phyloP scores from a whole-genome alignment of 2,797 vertebrate genomes.

The Lerista edwardsae region DNA sequence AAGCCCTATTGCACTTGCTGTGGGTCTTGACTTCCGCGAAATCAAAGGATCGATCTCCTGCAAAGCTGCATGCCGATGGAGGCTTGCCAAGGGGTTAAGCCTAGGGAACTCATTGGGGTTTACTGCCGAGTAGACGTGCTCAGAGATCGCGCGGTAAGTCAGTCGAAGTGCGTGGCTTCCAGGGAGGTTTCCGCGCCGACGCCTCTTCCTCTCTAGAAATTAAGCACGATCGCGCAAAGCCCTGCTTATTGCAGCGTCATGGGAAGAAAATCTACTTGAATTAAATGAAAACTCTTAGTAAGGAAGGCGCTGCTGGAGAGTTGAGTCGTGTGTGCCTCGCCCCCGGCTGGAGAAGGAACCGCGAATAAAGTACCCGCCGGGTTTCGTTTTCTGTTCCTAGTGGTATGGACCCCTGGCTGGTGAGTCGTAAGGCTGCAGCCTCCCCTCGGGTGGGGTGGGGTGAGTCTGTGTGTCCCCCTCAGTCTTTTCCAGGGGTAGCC shows the following conservation, averaged over 20 bases:
- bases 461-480: neutral
- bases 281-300: neutral
- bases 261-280: neutral
- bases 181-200: neutral
- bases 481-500: no score
- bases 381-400: neutral
- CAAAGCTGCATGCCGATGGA: no score
- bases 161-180: neutral
- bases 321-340: neutral
- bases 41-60: neutral
- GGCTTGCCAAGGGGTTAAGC: neutral
- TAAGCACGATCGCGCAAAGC: neutral
- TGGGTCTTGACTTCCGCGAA: neutral
- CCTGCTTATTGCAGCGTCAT: neutral
- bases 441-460: neutral
- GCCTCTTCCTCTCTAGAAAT: neutral
- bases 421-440: neutral
- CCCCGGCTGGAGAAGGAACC: neutral
- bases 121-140: no score
- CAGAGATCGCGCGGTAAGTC: neutral
- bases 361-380: neutral
- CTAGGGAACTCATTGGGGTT: neutral
- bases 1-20: neutral
- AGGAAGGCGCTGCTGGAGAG: neutral
- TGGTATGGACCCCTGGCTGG: neutral